These are phyloP conservation scores for Colistium nudipinnis DNA, from an alignment of 2,113 vertebrate genomes.

Conservation along the genomic window DNA sequence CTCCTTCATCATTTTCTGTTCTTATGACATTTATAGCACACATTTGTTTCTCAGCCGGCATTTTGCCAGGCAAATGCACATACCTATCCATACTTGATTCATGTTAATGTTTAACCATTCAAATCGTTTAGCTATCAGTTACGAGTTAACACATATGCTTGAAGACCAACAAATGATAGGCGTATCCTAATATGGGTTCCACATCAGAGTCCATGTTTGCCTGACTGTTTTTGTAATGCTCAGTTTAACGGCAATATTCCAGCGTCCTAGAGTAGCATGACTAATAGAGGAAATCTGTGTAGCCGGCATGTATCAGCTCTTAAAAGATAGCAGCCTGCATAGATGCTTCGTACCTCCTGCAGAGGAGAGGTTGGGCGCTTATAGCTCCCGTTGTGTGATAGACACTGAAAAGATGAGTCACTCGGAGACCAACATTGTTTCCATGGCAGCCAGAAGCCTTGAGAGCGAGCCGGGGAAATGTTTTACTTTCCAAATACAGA, in stretches of 20 bases:
- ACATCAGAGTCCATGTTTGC: neutral
- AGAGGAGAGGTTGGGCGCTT: slow-evolving; percentile 58
- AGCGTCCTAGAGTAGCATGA: neutral
- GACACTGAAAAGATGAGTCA: slow-evolving; percentile 78
- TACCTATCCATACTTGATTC: too few relatives aligned
- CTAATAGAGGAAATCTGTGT: slow-evolving; percentile 15
- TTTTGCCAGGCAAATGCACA: too few relatives aligned
- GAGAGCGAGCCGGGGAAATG: slow-evolving; percentile 63
- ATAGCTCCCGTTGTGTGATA: slow-evolving; percentile 71
- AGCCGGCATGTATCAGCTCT: slow-evolving; percentile 25
- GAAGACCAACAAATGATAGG: neutral
- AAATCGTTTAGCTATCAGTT: too few relatives aligned
- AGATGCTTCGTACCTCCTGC: slow-evolving; percentile 55
- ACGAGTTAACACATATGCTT: neutral
- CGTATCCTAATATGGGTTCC: neutral
- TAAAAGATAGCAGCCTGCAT: slow-evolving; percentile 41
- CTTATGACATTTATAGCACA: too few relatives aligned
- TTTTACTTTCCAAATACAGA: slow-evolving; percentile 71
- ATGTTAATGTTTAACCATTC: too few relatives aligned
- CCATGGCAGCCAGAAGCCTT: slow-evolving; percentile 76
- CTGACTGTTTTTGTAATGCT: neutral
- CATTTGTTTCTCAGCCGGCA: too few relatives aligned
- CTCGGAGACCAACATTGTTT: slow-evolving; percentile 70
- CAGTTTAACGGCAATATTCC: neutral
- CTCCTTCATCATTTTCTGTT: too few relatives aligned